These are phyloP conservation scores for Liasis olivaceus DNA, from an alignment of 2,797 vertebrate species.

Conservation along the genomic window DNA sequence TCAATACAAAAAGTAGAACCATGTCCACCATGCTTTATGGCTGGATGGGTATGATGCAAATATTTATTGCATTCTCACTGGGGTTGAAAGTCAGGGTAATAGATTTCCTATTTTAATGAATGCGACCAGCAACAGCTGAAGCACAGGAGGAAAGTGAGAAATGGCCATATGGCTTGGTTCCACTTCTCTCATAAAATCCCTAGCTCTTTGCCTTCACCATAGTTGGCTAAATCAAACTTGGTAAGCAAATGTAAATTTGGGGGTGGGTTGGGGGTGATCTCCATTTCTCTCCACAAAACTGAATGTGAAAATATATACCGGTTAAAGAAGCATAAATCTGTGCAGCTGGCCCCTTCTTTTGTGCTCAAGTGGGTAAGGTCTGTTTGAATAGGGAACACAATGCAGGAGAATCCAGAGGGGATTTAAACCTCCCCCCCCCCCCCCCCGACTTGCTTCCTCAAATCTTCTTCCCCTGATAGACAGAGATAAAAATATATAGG, in stretches of 20 bases:
- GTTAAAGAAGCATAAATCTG: not conserved
- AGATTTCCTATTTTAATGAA: not conserved
- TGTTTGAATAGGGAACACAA: not conserved
- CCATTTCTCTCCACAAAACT: fast-evolving
- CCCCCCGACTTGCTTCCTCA: not conserved
- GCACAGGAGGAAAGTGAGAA: not conserved
- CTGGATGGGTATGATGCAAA: not conserved
- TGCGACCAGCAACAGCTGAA: not conserved
- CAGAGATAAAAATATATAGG: not conserved
- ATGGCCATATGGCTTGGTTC: not conserved
- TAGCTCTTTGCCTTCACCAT: not conserved
- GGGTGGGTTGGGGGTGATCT: not conserved
- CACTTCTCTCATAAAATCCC: not conserved
- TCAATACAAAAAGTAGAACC: not conserved
- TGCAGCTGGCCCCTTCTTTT: not conserved
- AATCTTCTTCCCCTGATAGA: not conserved
- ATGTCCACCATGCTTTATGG: not conserved
- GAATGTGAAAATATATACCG: not conserved
- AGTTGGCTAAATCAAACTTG: not conserved
- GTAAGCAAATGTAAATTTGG: not conserved
- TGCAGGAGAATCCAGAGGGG: not conserved
- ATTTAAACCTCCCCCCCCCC: not conserved
- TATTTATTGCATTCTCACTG: not conserved
- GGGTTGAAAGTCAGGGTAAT: not conserved
- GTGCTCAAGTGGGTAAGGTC: not conserved